These are phyloP conservation scores for Cichladusa arquata DNA, from an alignment of 2,113 vertebrate species.

Conservation along the genomic window DNA sequence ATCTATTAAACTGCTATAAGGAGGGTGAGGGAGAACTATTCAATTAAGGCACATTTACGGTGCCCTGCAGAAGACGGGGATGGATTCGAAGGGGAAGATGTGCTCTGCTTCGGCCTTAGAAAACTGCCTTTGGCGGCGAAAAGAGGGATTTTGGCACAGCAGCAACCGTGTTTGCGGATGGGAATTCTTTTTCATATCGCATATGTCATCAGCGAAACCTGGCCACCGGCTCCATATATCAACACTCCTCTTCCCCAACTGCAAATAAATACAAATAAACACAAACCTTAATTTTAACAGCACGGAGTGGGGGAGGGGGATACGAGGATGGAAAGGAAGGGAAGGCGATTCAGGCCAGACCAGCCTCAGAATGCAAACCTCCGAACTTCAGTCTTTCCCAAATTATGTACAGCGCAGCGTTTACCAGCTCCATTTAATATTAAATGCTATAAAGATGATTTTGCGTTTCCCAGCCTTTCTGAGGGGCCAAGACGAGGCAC, in stretches of 20 bases:
- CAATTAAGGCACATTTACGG: conserved; percentile 79
- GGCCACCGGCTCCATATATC: neutral
- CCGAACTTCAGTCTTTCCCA: neutral
- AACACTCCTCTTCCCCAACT: neutral
- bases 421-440: neutral
- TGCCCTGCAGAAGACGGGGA: conserved; percentile 40
- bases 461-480: neutral
- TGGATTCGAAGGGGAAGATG: conserved; percentile 6
- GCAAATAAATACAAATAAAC: conserved; percentile 34
- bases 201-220: conserved; percentile 12
- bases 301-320: neutral
- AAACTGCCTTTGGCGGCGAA: neutral
- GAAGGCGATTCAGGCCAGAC: neutral
- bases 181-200: neutral
- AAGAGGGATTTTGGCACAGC: conserved; percentile 16
- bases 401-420: neutral
- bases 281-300: neutral
- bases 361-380: neutral
- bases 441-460: neutral
- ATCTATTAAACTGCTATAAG: conserved; percentile 85
- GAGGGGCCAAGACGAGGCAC: neutral
- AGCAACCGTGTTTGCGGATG: neutral
- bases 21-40: conserved; percentile 74
- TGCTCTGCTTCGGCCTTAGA: neutral
- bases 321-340: neutral